These are phyloP conservation scores for Glaucomys volans DNA, from an alignment of 2,113 vertebrate species.

Conservation along the genomic window DNA sequence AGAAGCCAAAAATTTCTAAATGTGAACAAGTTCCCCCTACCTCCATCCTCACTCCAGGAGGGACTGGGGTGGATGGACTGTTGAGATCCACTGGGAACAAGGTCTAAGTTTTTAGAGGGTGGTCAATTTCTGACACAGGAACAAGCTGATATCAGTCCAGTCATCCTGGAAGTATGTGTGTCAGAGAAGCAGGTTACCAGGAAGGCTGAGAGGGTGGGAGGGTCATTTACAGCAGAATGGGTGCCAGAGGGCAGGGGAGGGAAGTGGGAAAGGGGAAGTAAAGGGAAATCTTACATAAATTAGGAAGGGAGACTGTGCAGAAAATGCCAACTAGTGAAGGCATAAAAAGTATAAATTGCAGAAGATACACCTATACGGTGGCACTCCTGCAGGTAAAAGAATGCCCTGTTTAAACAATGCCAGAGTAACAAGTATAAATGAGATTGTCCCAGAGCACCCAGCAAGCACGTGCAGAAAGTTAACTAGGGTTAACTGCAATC, in stretches of 20 bases:
- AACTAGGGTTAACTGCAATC: background rate
- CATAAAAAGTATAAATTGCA: background rate
- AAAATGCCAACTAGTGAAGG: background rate
- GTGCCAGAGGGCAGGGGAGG: background rate
- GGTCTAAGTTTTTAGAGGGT: background rate
- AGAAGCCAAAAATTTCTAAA: background rate
- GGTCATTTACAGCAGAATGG: background rate
- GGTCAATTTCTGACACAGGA: background rate
- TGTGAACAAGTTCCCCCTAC: background rate
- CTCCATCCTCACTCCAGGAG: background rate
- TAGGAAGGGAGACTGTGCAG: background rate
- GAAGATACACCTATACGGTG: background rate
- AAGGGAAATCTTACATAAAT: background rate
- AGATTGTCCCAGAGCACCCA: background rate
- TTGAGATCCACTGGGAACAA: background rate
- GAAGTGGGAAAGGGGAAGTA: background rate
- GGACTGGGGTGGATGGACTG: rapidly evolving
- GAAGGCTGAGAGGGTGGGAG: background rate
- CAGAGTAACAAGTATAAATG: background rate
- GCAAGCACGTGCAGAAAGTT: background rate
- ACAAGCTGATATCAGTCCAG: background rate
- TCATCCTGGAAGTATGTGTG: rapidly evolving
- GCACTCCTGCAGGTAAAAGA: background rate
- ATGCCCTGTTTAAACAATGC: background rate
- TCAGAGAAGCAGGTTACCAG: background rate